Base-by-base conservation (phyloP, 1,140 invertebrate genomes). In the Drosophila biarmipes region DNA sequence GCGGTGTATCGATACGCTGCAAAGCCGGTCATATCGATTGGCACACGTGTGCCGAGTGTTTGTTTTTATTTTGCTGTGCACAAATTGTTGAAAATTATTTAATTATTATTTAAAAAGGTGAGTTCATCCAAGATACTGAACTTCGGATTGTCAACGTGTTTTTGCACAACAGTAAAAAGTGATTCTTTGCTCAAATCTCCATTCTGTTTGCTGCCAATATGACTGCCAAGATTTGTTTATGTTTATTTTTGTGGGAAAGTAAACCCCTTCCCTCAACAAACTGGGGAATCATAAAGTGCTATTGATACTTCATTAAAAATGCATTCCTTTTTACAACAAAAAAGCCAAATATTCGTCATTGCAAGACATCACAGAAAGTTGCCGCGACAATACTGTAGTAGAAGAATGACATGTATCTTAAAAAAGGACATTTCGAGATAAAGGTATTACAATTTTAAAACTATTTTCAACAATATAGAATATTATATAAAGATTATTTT, bases 1-100 rank as follows among this genome's bases (percentile, higher is more conserved):
- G 15, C 1, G n/a, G 1, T n/a, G 0, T 42, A 82, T 74, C 80
- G 80, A 84, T 82, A 69, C 12, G 0, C 11, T 17, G 2, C n/a
- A 1, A 45, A 17, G 19, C 61, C 24, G 46, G 40, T 19, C 6
- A 10, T 29, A 48, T 58, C 43, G 19, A 48, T 24, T 10, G 27
- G 27, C 27, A 38, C 58, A 61, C 46, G 48, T 61, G 58, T 52
- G 35, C 31, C 8, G 8, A 35, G 49, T 51, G 17, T 38, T 52
- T 66, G 34, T 27, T 66, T 56, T 27, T 42, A 19, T 43, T 29
- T 56, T 17, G 21, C n/a, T 43, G 49, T 52, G 49, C 48, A 14
- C 15, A 51, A 34, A 19, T 51, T 19, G 29, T 17, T 17, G n/a
- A 4, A 15, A 34, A 34, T 27, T 46, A n/a, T 51, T 17, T 31